Evolutionary conservation across 2,888 invertebrate genomes (phyloP).

Genomic region (Epirrhoe tristata): DNA sequence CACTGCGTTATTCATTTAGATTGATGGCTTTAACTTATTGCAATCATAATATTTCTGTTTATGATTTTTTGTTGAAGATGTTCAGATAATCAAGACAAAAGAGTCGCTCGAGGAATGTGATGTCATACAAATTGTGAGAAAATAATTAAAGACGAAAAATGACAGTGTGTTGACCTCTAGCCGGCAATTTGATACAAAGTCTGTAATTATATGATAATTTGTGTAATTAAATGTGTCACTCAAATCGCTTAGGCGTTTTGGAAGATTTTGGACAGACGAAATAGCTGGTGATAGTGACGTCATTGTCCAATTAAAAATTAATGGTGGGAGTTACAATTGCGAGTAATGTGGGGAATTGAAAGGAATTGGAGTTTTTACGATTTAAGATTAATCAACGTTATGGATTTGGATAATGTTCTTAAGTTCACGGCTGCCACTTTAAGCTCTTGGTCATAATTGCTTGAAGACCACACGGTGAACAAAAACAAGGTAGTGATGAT

Average conservation of each 20-base stretch:
- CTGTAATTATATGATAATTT: conserved; percentile 44
- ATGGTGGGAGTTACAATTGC: conserved; percentile 32
- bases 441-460: conserved; percentile 9
- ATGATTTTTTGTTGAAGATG: conserved; percentile 32
- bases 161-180: conserved; percentile 46
- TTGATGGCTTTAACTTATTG: conserved; percentile 26
- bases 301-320: conserved; percentile 33
- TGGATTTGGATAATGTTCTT: conserved; percentile 22
- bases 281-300: conserved; percentile 32
- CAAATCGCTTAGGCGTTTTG: conserved; percentile 43
- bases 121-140: conserved; percentile 45
- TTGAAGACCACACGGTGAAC: conserved; percentile 5
- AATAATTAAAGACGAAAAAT: conserved; percentile 40
- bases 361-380: conserved; percentile 33
- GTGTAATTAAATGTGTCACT: conserved; percentile 47
- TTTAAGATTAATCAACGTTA: conserved; percentile 27
- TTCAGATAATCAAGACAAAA: conserved; percentile 43
- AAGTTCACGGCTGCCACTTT: conserved; percentile 20
- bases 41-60: conserved; percentile 23
- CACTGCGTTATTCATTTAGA: conserved; percentile 27
- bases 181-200: conserved; percentile 33
- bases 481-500: neutral
- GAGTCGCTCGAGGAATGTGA: conserved; percentile 39
- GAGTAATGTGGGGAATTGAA: conserved; percentile 28
- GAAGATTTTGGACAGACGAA: conserved; percentile 28